Conservation (phyloP, 1,140 invertebrate species). For the Eupeodes corollae region DNA sequence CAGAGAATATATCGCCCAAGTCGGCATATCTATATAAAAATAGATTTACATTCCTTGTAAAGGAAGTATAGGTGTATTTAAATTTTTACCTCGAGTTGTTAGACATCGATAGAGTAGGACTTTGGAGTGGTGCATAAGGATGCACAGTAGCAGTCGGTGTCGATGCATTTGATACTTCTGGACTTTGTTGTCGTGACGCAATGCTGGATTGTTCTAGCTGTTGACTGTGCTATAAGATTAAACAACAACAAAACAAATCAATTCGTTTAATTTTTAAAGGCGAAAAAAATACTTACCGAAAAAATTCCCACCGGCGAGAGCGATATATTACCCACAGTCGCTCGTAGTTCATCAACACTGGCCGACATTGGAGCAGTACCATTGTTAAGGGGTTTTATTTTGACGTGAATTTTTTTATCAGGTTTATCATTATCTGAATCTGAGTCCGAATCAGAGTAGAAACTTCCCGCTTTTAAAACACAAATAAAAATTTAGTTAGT, state of each 20-base stretch:
- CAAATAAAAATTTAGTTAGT: background rate
- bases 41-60: background rate
- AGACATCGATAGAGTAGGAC: slow-evolving; percentile 50
- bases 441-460: slow-evolving; percentile 85
- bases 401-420: slow-evolving; percentile 81
- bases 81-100: slow-evolving; percentile 42
- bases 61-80: background rate
- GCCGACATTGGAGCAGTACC: slow-evolving; percentile 77
- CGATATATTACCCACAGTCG: slow-evolving; percentile 83
- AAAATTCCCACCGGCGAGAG: slow-evolving; percentile 61
- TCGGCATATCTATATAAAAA: slow-evolving; percentile 39
- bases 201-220: slow-evolving; percentile 21
- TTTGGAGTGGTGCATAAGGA: slow-evolving; percentile 69
- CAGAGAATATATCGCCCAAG: slow-evolving; percentile 68
- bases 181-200: slow-evolving; percentile 48
- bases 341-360: slow-evolving; percentile 85
- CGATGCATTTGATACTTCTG: slow-evolving; percentile 69
- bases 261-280: background rate
- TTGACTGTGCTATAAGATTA: slow-evolving; percentile 40
- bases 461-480: slow-evolving; percentile 52
- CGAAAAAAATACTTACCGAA: slow-evolving; percentile 26
- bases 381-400: slow-evolving; percentile 89
- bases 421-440: slow-evolving; percentile 79
- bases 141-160: slow-evolving; percentile 70
- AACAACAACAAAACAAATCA: background rate